Evolutionary conservation across 2,113 vertebrate genomes (phyloP), one percentile per base, ranked within the genome.

Genomic region (Fregetta grallaria): DNA sequence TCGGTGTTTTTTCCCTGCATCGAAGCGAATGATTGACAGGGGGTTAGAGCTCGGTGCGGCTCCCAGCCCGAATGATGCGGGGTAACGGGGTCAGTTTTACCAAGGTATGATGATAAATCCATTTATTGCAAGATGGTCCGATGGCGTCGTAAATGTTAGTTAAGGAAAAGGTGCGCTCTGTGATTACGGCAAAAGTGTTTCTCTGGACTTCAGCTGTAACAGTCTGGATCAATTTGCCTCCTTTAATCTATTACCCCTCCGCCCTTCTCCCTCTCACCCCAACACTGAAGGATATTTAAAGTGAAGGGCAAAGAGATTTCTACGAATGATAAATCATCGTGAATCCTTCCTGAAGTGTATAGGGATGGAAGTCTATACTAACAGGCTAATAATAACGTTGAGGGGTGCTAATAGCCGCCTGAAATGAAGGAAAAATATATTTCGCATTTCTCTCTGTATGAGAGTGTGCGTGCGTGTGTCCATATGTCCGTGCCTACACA

Each of bases 251-350:
- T 91, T 29, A 23, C 68, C 84, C 94, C 92, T 50, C 38, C 53
- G 58, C 77, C 78, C 86, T 20, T 83, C 73, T 92, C 66, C 75
- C 30, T 71, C 79, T 92, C 68, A 52, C 75, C 88, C 87, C 45
- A 68, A 27, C 78, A 36, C 50, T 9, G 79, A 67, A 75, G 84
- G 83, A 78, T 92, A 82, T 45, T 82, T 58, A 9, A 66, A 83
- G 72, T 19, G 83, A 94, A 94, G 88, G 89, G 88, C 96, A 68
- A 76, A 85, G 81, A 72, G 74, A 87, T 94, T 88, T 47, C 83
- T 55, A 42, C 82, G 59, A 34, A 89, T 30, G 90, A 94, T 89
- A 89, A 94, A 89, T 91, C 84, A 84, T 49, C 3, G 17, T 22
- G 34, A 53, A 40, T 61, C 89, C 53, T 86, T 86, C 67, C 79